A percentile compares a stretch with the other conserved stretches of the same genome.
phyloP scores from a whole-genome alignment of 1,140 invertebrate genomes.

The Xylocopa sonorina region DNA sequence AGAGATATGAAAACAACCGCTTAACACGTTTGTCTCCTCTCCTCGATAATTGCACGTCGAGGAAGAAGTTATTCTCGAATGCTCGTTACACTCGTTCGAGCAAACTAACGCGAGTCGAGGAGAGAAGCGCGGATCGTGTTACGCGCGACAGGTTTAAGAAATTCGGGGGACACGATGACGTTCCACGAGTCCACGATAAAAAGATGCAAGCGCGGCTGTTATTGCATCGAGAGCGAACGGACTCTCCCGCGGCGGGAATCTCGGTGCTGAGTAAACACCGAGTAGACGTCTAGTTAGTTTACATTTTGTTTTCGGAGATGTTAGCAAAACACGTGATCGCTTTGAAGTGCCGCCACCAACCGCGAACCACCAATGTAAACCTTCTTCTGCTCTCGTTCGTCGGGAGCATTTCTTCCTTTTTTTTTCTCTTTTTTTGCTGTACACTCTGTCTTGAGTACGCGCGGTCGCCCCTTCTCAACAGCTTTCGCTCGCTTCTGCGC shows the following conservation, averaged over 20 bases:
- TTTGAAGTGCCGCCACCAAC: conserved; percentile 69
- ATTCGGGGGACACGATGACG: conserved; percentile 16
- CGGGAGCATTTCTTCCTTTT: conserved; percentile 56
- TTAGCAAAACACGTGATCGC: conserved; percentile 76
- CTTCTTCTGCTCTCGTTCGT: conserved; percentile 18
- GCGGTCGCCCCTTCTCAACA: conserved; percentile 23
- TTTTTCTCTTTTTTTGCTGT: too few relatives aligned
- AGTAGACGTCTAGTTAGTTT: conserved; percentile 78
- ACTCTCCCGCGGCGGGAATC: conserved; percentile 49
- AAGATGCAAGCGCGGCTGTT: conserved; percentile 69
- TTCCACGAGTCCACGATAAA: conserved; percentile 53
- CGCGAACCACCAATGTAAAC: conserved; percentile 64
- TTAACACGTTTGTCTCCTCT: too few relatives aligned
- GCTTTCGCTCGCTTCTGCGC: background rate
- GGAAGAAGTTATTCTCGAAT: background rate
- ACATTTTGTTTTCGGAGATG: conserved; percentile 77
- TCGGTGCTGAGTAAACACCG: conserved; percentile 74
- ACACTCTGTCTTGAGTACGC: conserved; percentile 16
- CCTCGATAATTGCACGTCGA: background rate
- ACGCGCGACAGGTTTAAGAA: conserved; percentile 30
- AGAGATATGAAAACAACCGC: too few relatives aligned
- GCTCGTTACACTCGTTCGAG: background rate
- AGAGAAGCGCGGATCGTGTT: background rate
- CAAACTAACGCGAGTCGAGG: too few relatives aligned
- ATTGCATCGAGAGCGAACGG: conserved; percentile 56